phyloP scores from a whole-genome alignment of 2,888 invertebrate species.

The Scaptomyza caliginosa region DNA sequence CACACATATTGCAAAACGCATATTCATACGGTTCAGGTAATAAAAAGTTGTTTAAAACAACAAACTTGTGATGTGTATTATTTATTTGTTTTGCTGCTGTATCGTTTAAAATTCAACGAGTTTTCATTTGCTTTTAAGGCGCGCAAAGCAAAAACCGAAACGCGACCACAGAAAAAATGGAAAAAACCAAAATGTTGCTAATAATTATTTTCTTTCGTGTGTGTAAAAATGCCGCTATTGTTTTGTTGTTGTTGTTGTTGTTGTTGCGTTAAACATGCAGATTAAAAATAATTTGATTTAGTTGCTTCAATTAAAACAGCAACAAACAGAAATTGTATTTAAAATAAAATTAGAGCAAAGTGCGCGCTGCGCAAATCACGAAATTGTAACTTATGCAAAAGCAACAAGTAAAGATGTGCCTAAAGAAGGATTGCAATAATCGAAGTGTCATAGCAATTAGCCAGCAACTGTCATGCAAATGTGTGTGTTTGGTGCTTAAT shows the following conservation, averaged over 20 bases:
- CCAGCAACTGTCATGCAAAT: constrained; percentile 8
- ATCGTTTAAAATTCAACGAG: constrained; percentile 55
- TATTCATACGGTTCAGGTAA: constrained; percentile 60
- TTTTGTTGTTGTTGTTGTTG: constrained; percentile 22
- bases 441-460: constrained; percentile 23
- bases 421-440: constrained; percentile 18
- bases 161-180: constrained; percentile 41
- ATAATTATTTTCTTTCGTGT: constrained; percentile 11
- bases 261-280: constrained; percentile 34
- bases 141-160: constrained; percentile 39
- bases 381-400: constrained; percentile 25
- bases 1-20: constrained; percentile 13
- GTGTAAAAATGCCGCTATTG: too few relatives aligned
- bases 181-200: constrained; percentile 30
- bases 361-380: constrained; percentile 26
- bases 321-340: constrained; percentile 18
- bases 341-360: constrained; percentile 11
- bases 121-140: constrained; percentile 69
- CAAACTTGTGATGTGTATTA: constrained; percentile 62
- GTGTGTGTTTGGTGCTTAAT: background rate
- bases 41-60: constrained; percentile 75
- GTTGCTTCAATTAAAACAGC: constrained; percentile 20
- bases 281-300: constrained; percentile 34
- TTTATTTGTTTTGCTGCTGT: constrained; percentile 65
- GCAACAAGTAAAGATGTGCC: constrained; percentile 8